A percentile compares a stretch with the other conserved stretches of the same genome.
These are phyloP conservation scores for Ceyx margarethae DNA, from an alignment of 2,113 vertebrate genomes.

Conservation along the genomic window DNA sequence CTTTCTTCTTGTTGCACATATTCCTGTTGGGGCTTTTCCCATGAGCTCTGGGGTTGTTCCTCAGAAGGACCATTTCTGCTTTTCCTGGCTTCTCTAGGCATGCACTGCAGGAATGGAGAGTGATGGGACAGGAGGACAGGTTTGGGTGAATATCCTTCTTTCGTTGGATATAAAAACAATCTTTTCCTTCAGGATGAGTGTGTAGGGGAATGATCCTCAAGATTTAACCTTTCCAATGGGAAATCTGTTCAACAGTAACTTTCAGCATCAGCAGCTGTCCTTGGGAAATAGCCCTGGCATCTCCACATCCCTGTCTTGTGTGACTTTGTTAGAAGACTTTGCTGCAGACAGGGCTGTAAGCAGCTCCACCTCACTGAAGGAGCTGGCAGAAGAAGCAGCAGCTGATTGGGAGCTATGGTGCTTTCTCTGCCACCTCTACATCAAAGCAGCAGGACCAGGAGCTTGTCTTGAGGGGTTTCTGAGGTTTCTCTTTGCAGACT, in stretches of 20 bases:
- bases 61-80: background rate
- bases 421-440: background rate
- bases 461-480: background rate
- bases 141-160: background rate
- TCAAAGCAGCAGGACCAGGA: background rate
- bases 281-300: background rate
- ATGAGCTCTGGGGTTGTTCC: background rate
- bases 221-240: background rate
- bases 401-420: background rate
- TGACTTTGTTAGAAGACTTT: background rate
- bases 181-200: background rate
- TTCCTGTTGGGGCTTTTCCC: background rate
- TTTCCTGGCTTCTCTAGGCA: background rate
- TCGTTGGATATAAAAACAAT: background rate
- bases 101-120: background rate
- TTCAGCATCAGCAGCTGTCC: background rate
- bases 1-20: rapidly evolving
- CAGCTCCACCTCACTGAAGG: background rate
- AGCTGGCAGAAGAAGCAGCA: background rate
- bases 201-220: background rate
- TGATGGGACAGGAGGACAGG: background rate
- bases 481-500: background rate
- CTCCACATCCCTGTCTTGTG: background rate
- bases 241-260: background rate
- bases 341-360: background rate